Base-by-base conservation (phyloP, 35 echinoderm and acorn worm genomes). In the Lytechinus variegatus region DNA sequence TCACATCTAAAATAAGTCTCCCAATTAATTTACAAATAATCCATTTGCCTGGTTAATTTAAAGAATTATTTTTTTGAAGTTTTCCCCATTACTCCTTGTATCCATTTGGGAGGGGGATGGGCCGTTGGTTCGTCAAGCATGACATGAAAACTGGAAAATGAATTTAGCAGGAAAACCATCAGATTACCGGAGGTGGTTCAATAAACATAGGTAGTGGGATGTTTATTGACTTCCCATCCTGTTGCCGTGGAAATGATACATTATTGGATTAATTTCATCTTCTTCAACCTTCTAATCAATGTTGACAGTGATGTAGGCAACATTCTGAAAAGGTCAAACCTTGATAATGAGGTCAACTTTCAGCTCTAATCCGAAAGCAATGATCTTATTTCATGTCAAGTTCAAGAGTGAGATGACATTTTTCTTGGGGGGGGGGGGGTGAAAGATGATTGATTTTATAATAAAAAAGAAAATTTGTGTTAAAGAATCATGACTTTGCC, bases 151-250 rank as follows among this genome's bases (percentile, higher is more conserved):
- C 6, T 19, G 5, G 24, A 79, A 24, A 24, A 16, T 19, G 19
- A 79, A 79, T 79, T 79, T 79, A 79, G 66, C 12, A 79, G 66
- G 66, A 79, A 79, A 79, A 79, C 66, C 66, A 24, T 79, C 66
- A 79, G 66, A 79, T 79, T 79, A 79, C 66, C 66, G 66, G 66
- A 79, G 66, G 66, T 79, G 12, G 66, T 24, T 79, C 21, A 24
- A 79, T 79, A 24, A 79, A 79, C 66, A 79, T 79, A 79, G 66
- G 66, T 79, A 79, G 66, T 24, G 14, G 66, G 66, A 79, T 79
- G 66, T 79, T 79, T 79, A 79, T 79, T 79, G 66, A 19, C 66
- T 79, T 79, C 66, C 66, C 66, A 79, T 79, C 66, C 66, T 79
- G 66, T 79, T 79, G 66, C 66, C 66, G 66, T 79, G 66, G 21